phyloP scores from a whole-genome alignment of 2,888 invertebrate genomes.

The Agonopterix subpropinquella region DNA sequence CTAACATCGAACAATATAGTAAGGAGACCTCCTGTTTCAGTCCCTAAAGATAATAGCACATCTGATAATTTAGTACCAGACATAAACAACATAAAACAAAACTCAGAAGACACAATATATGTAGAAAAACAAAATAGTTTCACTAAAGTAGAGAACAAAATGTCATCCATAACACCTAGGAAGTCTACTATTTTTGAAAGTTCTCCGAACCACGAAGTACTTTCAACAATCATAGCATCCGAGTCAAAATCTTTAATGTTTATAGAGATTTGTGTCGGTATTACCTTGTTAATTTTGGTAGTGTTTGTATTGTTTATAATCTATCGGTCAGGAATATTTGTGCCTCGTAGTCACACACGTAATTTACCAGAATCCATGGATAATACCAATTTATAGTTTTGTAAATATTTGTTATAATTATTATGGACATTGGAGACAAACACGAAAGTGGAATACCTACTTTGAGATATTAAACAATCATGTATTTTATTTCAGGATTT shows the following conservation, averaged over 20 bases:
- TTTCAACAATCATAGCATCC: neutral
- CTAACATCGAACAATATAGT: slow-evolving; percentile 7
- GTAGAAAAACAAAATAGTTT: slow-evolving; percentile 21
- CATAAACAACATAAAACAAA: slow-evolving; percentile 20
- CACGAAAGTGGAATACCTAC: no score
- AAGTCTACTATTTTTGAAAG: neutral
- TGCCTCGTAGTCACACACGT: slow-evolving; percentile 15
- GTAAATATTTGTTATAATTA: slow-evolving; percentile 11
- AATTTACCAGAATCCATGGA: slow-evolving; percentile 20
- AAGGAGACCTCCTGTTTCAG: slow-evolving; percentile 4
- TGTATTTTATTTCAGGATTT: no score
- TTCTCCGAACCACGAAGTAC: neutral
- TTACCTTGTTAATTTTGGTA: slow-evolving; percentile 17
- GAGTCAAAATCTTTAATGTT: slow-evolving; percentile 16
- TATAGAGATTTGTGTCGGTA: slow-evolving; percentile 23
- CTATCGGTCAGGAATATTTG: slow-evolving; percentile 18
- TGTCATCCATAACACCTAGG: slow-evolving; percentile 11
- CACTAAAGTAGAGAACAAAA: slow-evolving; percentile 19
- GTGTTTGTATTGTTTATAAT: slow-evolving; percentile 17
- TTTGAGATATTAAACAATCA: no score
- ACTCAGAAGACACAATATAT: slow-evolving; percentile 19
- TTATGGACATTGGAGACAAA: no score
- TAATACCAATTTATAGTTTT: slow-evolving; percentile 17
- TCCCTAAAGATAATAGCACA: slow-evolving; percentile 15
- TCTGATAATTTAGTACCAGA: slow-evolving; percentile 15